Evolutionary conservation across 2,888 invertebrate species (phyloP).

Genomic region (Athripsodes cinereus): DNA sequence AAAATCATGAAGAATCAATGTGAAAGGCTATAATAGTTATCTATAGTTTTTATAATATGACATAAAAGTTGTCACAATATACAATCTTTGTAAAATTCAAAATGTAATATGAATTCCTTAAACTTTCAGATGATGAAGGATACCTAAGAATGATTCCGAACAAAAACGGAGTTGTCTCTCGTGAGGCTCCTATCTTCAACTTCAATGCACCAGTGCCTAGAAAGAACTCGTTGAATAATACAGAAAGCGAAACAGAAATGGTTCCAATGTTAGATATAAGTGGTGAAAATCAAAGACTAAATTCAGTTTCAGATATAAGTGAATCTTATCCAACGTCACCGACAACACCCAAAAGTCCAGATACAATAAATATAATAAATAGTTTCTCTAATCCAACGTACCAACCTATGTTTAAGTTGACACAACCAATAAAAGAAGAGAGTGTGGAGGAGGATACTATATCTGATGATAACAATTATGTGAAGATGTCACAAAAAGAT

Average conservation of each 20-base stretch:
- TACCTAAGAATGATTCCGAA: slow-evolving; percentile 59
- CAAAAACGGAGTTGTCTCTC: slow-evolving; percentile 37
- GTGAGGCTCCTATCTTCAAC: slow-evolving; percentile 42
- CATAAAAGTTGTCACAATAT: too few relatives aligned
- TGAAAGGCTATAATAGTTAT: too few relatives aligned
- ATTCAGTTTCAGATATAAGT: slow-evolving; percentile 40
- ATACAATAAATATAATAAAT: slow-evolving; percentile 13
- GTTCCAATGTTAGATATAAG: slow-evolving; percentile 51
- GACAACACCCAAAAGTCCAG: not conserved
- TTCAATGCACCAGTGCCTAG: slow-evolving; percentile 39
- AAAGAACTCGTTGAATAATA: slow-evolving; percentile 9
- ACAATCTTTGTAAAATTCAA: too few relatives aligned
- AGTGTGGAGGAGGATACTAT: slow-evolving; percentile 29
- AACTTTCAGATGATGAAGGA: slow-evolving; percentile 47
- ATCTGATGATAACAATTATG: slow-evolving; percentile 44
- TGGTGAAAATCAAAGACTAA: slow-evolving; percentile 31
- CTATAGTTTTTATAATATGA: too few relatives aligned
- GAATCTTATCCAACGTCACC: slow-evolving; percentile 16
- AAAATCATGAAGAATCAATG: too few relatives aligned
- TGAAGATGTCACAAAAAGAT: slow-evolving; percentile 49
- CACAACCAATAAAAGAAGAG: slow-evolving; percentile 22
- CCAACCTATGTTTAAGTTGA: slow-evolving; percentile 32
- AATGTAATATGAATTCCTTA: too few relatives aligned
- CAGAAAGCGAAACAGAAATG: slow-evolving; percentile 36
- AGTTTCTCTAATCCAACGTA: slow-evolving; percentile 39